Evolutionary conservation across 1,140 invertebrate genomes (phyloP), one percentile per base, ranked within the genome.

Genomic region (Palaemon carinicauda): DNA sequence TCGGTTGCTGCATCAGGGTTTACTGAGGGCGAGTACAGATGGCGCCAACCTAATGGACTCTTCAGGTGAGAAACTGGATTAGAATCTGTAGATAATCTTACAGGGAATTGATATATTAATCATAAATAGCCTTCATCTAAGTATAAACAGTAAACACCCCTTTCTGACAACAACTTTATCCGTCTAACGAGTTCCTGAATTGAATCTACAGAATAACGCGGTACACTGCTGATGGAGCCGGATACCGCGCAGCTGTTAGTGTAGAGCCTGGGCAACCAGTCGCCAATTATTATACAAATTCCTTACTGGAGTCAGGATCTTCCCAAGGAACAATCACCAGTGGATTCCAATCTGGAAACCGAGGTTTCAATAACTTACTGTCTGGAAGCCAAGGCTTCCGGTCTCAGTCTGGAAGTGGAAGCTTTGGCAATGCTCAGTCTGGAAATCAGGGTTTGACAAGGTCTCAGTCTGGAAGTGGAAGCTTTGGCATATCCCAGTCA

Each of bases 11-110:
- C 65, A 10, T 54, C 77, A 5, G 83, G 83, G 7, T 31, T 77
- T 9, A 86, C 83, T 7, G 83, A 86, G 51, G 83, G 83, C 33
- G 83, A 80, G 21, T 86, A 86, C 83, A 77, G 83, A 14, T 86
- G 83, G 83, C 83, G 53, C 3, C 83, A 74, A 21, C 83, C 83
- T 9, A 86, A 86, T 52, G 83, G 83, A 33, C 83, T 86, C 21
- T 80, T 17, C 77, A 73, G 19, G 83, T 86, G 4, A 24, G 83
- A 33, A 24, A 1, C 10, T 29, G 7, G 15, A n/a, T 41, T 41
- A 41, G 12, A n/a, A 41, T n/a, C 0, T n/a, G 19, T 21, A 29
- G 10, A 29, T 29, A 75, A 3, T 2, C n/a, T n/a, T n/a, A n/a
- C n/a, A n/a, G n/a, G n/a, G 3, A 24, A 41, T 9, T 41, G 24